phyloP scores from a whole-genome alignment of 1,140 invertebrate genomes.

The Drosophila sucinea region DNA sequence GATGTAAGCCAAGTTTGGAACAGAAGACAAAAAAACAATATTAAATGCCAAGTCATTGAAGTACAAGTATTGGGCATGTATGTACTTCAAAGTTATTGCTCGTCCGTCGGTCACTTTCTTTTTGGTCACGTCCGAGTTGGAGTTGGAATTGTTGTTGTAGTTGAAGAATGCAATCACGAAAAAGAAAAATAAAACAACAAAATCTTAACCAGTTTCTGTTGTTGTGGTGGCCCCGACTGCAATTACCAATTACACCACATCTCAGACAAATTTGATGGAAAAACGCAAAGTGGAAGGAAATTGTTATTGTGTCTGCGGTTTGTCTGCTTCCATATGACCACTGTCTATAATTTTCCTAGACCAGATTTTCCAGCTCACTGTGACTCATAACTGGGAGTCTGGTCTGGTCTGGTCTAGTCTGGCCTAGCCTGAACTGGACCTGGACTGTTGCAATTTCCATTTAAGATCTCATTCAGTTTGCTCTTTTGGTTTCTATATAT shows the following conservation, averaged over 20 bases:
- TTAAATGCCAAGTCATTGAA: conserved; percentile 39
- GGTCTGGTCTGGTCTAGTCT: not conserved
- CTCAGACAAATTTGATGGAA: conserved; percentile 13
- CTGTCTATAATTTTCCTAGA: conserved; percentile 17
- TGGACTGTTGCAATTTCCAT: conserved; percentile 23
- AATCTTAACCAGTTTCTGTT: conserved; percentile 15
- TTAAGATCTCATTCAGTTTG: conserved; percentile 51
- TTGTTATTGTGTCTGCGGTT: conserved; percentile 66
- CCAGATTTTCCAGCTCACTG: conserved; percentile 9
- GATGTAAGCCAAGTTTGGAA: conserved; percentile 47
- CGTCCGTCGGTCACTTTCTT: conserved; percentile 49
- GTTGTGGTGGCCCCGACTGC: conserved; percentile 12
- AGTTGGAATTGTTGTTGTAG: not conserved
- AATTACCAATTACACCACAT: conserved; percentile 47
- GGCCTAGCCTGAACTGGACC: too few relatives aligned
- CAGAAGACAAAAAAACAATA: not conserved
- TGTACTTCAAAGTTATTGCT: conserved; percentile 28
- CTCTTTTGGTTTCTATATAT: conserved; percentile 12
- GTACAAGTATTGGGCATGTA: conserved; percentile 21
- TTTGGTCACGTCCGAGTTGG: conserved; percentile 43
- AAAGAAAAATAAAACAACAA: not conserved
- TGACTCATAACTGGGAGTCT: conserved; percentile 6
- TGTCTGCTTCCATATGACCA: conserved; percentile 46
- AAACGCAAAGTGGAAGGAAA: conserved; percentile 50
- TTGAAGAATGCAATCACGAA: conserved; percentile 30